A percentile compares a stretch with the other conserved stretches of the same genome.
Conservation (phyloP, 1,140 invertebrate species). For the Philaenus spumarius region DNA sequence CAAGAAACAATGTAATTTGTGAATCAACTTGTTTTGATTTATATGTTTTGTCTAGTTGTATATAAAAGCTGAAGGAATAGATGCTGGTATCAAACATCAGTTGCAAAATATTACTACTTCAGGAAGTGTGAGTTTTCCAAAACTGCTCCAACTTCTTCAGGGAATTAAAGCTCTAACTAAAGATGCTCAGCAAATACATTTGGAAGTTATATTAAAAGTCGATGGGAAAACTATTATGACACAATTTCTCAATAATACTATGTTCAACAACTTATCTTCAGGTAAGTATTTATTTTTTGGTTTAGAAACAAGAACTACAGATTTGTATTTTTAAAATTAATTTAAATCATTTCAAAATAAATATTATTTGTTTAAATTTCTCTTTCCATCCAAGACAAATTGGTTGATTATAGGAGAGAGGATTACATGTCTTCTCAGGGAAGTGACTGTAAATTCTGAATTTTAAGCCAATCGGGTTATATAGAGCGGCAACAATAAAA, state of each 20-base stretch:
- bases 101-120: constrained; percentile 37
- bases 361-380: too few species aligned
- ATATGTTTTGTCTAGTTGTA: constrained; percentile 41
- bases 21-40: too few species aligned
- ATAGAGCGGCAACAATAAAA: too few species aligned
- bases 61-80: constrained; percentile 48
- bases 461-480: too few species aligned
- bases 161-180: constrained; percentile 45
- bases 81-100: constrained; percentile 31
- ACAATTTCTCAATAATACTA: constrained; percentile 49
- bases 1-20: too few species aligned
- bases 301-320: too few species aligned
- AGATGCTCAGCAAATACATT: constrained; percentile 42
- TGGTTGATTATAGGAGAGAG: too few species aligned
- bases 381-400: too few species aligned
- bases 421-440: too few species aligned
- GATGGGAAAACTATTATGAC: constrained; percentile 51
- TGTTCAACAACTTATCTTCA: constrained; percentile 41
- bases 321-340: too few species aligned
- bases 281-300: constrained; percentile 32
- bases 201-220: constrained; percentile 50
- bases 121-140: constrained; percentile 39
- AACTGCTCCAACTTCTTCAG: constrained; percentile 44
- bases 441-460: too few species aligned
- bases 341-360: too few species aligned